Base-by-base conservation (phyloP, 1,140 invertebrate species). In the Drosophila repleta region DNA sequence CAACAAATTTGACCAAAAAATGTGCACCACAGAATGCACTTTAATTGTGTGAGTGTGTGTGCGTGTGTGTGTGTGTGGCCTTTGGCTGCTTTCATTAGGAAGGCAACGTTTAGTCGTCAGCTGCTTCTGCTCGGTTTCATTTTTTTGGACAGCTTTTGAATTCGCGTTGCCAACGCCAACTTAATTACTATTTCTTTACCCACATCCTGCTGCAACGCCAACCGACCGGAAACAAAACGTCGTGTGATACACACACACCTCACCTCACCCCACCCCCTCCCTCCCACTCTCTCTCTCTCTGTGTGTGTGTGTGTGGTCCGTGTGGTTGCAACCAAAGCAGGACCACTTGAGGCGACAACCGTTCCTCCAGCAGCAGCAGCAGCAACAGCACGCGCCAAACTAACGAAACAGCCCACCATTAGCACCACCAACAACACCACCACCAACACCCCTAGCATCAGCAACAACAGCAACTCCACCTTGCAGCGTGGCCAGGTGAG, bases 341-440 rank as follows among this genome's bases (percentile, higher is more conserved):
- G 83, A 88, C 83, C 83, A 88, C 83, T 88, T 88, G 83, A 88
- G 82, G 83, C 83, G 74, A 85, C 74, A 69, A 64, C 81, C 76
- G 48, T 68, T 66, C 58, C 81, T 78, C 48, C 76, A 80, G 45
- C 66, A 76, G 76, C 67, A 76, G 24, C 4, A 82, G 24, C 24
- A 83, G 56, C 76, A 80, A 45, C 66, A 76, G 76, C 67, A 76
- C 81, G 80, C 76, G 81, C 72, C 79, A 82, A 83, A 76, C 39
- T 79, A 88, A 88, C 83, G 83, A 87, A 88, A 45, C 83, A 79
- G 71, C 81, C 78, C 76, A 87, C 81, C 78, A 85, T 29, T 62
- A 73, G 13, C 61, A 74, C 5, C 65, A 71, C 41, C 69, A 75
- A 41, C 64, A 46, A 10, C 57, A 46, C 49, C 61, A 52, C 5